These are phyloP conservation scores for Cynopterus sphinx DNA, from an alignment of 2,797 vertebrate species.

Conservation along the genomic window DNA sequence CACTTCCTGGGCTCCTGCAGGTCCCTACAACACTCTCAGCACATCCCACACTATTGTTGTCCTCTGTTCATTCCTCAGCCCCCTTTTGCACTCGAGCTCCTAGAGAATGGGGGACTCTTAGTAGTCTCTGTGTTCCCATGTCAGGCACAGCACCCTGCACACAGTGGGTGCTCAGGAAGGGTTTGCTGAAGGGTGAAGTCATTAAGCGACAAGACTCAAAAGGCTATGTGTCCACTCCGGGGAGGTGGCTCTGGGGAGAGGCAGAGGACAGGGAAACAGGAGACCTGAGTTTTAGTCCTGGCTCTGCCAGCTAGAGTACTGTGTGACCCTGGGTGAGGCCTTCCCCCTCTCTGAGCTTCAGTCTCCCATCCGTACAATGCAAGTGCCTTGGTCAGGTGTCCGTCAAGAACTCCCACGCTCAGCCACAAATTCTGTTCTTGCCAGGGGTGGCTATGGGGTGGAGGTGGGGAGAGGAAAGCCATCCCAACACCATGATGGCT, in stretches of 20 bases:
- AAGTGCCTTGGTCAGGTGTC: constrained; percentile 57
- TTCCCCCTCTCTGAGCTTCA: constrained; percentile 79
- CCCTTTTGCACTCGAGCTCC: not conserved
- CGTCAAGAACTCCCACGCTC: constrained; percentile 2
- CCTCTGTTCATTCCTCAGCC: not conserved
- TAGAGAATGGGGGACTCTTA: not conserved
- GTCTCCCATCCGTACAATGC: constrained; percentile 45
- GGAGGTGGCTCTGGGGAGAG: not conserved
- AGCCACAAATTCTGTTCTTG: not conserved
- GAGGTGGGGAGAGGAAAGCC: not conserved
- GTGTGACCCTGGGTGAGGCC: constrained; percentile 33
- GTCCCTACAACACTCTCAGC: not conserved
- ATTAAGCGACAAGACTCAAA: not conserved
- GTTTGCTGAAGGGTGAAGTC: not conserved
- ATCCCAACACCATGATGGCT: not conserved
- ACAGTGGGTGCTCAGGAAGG: not conserved
- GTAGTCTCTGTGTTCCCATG: not conserved
- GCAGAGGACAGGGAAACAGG: not conserved
- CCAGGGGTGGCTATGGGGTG: not conserved
- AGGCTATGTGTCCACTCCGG: not conserved
- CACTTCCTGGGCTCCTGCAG: not conserved
- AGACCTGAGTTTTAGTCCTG: not conserved
- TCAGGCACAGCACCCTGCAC: not conserved
- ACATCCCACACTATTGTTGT: not conserved
- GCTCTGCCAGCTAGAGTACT: not conserved